A percentile compares a stretch with the other conserved stretches of the same genome.
Evolutionary conservation across 2,888 invertebrate species (phyloP).

Genomic region (Coleophora flavipennella): DNA sequence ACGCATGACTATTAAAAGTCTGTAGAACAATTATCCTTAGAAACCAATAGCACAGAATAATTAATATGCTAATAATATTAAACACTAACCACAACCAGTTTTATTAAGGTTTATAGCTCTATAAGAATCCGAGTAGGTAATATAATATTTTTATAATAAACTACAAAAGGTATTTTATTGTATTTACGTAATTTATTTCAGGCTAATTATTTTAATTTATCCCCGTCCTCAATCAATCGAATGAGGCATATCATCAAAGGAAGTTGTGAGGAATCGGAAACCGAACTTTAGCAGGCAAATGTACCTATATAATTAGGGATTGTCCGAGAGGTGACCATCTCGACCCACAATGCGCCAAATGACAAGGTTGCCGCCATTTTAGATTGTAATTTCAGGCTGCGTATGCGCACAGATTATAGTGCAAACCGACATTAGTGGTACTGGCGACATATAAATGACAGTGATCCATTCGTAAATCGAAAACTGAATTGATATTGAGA

Average conservation of each 20-base stretch:
- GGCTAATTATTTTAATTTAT: no score
- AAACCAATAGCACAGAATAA: neutral
- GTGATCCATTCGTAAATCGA: conserved; percentile 24
- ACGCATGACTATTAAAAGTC: no score
- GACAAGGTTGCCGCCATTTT: conserved; percentile 57
- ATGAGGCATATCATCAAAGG: conserved; percentile 18
- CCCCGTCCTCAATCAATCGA: conserved; percentile 2
- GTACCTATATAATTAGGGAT: conserved; percentile 50
- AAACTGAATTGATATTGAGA: conserved; percentile 31
- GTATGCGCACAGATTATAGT: conserved; percentile 59
- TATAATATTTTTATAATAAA: no score
- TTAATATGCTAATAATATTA: neutral
- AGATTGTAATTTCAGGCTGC: conserved; percentile 46
- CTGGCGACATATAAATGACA: conserved; percentile 48
- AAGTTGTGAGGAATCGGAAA: conserved; percentile 36
- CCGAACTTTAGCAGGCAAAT: conserved; percentile 26
- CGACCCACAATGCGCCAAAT: conserved; percentile 43
- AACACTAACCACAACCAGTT: conserved; percentile 11
- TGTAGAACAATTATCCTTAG: no score
- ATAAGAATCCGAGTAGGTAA: no score
- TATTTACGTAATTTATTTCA: no score
- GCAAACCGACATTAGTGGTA: conserved; percentile 42
- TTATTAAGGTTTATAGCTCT: neutral
- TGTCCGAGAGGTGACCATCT: conserved; percentile 36
- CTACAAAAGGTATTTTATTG: no score